phyloP scores from a whole-genome alignment of 2,797 vertebrate genomes.

The Australoheros facetus region DNA sequence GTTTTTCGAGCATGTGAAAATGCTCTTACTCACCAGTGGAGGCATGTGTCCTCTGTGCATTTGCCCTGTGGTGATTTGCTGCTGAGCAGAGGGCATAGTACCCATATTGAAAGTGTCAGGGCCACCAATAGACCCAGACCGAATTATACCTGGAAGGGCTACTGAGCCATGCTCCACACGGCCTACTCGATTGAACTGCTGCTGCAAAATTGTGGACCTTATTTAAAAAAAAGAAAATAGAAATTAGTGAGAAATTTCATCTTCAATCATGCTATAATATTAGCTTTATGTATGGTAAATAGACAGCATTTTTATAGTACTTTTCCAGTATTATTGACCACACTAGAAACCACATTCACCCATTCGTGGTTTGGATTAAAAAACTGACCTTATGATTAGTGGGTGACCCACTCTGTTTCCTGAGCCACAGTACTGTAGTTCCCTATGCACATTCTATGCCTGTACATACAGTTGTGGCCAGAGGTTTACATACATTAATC shows the following conservation, averaged over 20 bases:
- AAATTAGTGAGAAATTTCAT: not conserved
- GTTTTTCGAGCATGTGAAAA: not conserved
- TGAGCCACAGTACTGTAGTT: no score
- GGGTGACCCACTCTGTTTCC: no score
- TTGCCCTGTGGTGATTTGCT: conserved; percentile 94
- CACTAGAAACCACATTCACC: not conserved
- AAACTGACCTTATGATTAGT: no score
- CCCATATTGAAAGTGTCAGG: conserved; percentile 94
- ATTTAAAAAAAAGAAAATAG: not conserved
- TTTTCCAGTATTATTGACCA: not conserved
- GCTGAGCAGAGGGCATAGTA: conserved; percentile 94
- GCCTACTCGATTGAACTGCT: conserved; percentile 95
- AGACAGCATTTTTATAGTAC: not conserved
- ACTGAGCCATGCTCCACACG: conserved; percentile 94
- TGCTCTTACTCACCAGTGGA: conserved; percentile 86
- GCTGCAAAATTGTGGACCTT: conserved; percentile 96
- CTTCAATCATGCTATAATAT: not conserved
- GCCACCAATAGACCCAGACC: conserved; percentile 90
- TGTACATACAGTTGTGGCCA: no score
- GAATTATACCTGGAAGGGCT: conserved; percentile 94
- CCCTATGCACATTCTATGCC: no score
- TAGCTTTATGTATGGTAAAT: not conserved
- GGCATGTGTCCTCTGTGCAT: conserved; percentile 99
- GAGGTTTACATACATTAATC: no score
- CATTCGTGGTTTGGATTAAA: not conserved